Evolutionary conservation across 2,113 vertebrate species (phyloP).

Genomic region (Aphyosemion australe): DNA sequence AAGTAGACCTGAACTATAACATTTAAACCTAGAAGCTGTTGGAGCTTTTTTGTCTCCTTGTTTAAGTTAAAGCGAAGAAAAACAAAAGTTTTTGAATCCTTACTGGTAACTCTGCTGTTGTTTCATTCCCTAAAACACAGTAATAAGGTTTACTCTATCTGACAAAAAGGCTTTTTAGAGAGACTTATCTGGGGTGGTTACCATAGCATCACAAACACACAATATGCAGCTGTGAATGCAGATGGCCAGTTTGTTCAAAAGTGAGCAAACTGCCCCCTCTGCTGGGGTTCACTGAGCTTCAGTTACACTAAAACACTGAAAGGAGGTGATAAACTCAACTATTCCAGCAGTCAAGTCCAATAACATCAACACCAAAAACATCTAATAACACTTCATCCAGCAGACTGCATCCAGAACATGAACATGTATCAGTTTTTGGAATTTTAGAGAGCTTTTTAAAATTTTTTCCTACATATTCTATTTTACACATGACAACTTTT

Average conservation of each 20-base stretch:
- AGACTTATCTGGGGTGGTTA: constrained; percentile 53
- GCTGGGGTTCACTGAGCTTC: constrained; percentile 30
- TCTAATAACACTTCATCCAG: no score
- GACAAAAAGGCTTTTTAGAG: constrained; percentile 32
- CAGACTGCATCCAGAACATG: no score
- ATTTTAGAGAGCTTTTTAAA: no score
- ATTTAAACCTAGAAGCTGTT: no score
- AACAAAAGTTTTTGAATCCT: background rate
- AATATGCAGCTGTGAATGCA: constrained; percentile 30
- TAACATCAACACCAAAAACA: no score
- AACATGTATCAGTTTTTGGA: no score
- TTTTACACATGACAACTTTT: no score
- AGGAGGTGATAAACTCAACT: background rate
- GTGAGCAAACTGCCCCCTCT: constrained; percentile 62
- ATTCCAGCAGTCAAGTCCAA: background rate
- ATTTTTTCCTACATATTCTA: no score
- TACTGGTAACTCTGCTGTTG: constrained; percentile 23
- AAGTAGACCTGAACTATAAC: no score
- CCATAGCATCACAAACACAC: constrained; percentile 43
- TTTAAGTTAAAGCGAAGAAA: constrained; percentile 3
- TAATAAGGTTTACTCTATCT: constrained; percentile 49
- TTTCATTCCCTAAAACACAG: constrained; percentile 34
- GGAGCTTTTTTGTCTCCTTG: no score
- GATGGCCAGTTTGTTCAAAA: background rate
- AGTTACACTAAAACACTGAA: background rate